Evolutionary conservation across 2,888 invertebrate species (phyloP), one percentile per base, ranked within the genome.

Genomic region (Lycophotia porphyrea): DNA sequence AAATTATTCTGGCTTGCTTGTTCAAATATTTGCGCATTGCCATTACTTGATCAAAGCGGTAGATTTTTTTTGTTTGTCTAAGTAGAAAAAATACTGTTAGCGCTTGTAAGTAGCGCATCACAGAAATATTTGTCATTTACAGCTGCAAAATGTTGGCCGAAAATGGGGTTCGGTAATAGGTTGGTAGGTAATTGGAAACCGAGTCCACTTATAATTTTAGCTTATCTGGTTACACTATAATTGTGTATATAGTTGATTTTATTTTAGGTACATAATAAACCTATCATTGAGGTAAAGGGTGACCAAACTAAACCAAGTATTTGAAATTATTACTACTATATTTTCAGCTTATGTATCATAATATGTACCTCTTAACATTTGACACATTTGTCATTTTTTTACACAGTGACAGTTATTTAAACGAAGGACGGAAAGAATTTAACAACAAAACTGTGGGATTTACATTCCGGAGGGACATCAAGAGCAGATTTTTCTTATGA

Each of bases 21-120:
- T n/a, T 69, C 15, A 58, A 74, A 76, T 71, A 76, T 71, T 76
- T 64, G 15, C 7, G 5, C 34, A 70, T 47, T 65, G 11, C 31
- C 24, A 69, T 82, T 63, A 49, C 42, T 58, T 44, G 47, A 61
- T 58, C 24, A 24, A 63, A 66, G 61, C 27, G 27, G 15, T 68
- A 0, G 2, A 47, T 71, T 52, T 66, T 66, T 58, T 63, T 52
- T n/a, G 18, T 60, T 58, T 71, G 31, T 52, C 7, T 31, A 31
- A 31, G 18, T 13, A 24, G 8, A 67, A n/a, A 18, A 68, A 65
- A 68, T n/a, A 58, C 31, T 42, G n/a, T 61, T 42, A 24, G 18
- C 27, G 21, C 47, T 27, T 52, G 52, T 52, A 13, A 13, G 13
- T n/a, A 13, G n/a, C 11, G n/a, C n/a, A 52, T 52, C 52, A 52